These are phyloP conservation scores for Drosophila pseudotalamancana DNA, from an alignment of 2,888 invertebrate genomes.

Conservation along the genomic window DNA sequence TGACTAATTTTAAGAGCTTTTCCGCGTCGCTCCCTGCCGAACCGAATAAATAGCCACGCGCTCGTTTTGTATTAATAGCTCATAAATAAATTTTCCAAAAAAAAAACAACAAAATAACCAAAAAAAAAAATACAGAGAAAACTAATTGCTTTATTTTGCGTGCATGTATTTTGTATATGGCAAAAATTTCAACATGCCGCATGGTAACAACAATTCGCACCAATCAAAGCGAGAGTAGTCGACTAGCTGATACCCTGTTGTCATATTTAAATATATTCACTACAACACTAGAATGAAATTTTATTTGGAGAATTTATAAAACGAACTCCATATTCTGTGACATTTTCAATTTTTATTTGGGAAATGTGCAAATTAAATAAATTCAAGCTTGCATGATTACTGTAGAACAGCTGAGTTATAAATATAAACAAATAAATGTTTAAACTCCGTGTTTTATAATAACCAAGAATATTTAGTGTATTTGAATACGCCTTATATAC, in stretches of 20 bases:
- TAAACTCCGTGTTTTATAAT: no score
- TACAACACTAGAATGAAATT: no score
- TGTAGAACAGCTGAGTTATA: background rate
- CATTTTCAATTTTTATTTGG: no score
- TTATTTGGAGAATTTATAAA: no score
- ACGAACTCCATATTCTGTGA: no score
- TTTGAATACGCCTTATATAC: no score
- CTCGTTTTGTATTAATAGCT: slow-evolving; percentile 66
- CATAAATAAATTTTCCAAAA: slow-evolving; percentile 67
- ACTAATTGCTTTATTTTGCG: slow-evolving; percentile 61
- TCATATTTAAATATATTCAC: no score
- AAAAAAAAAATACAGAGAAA: no score
- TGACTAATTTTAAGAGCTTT: slow-evolving; percentile 43
- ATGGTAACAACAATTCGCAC: slow-evolving; percentile 33
- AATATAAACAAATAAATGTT: no score
- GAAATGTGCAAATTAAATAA: no score
- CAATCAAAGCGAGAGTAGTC: background rate
- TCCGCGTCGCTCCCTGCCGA: background rate
- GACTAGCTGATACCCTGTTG: background rate
- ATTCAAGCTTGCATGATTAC: background rate
- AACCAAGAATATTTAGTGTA: no score
- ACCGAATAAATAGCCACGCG: slow-evolving; percentile 51
- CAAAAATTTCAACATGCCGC: slow-evolving; percentile 31
- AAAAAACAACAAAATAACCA: no score
- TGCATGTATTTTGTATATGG: slow-evolving; percentile 26